Evolutionary conservation across 2,113 vertebrate genomes (phyloP).

Genomic region (Forbesichthys papilliferus): DNA sequence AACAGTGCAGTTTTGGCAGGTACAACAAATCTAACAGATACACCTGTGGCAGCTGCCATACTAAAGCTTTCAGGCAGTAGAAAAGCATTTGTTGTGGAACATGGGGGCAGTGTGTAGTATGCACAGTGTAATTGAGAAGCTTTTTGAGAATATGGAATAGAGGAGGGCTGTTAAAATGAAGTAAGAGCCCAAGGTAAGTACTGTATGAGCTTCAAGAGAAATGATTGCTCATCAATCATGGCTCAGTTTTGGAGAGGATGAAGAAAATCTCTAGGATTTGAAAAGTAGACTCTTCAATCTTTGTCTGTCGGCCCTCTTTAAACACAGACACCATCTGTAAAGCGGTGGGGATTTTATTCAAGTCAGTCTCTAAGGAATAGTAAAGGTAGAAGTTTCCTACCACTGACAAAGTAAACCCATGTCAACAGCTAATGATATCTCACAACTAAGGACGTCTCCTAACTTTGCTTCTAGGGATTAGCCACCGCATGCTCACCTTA

Average conservation of each 20-base stretch:
- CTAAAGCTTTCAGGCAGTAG: background rate
- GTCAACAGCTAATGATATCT: slow-evolving; percentile 5
- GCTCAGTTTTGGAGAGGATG: slow-evolving; percentile 8
- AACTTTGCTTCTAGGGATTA: background rate
- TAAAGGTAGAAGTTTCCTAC: slow-evolving; percentile 24
- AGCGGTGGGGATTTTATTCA: slow-evolving; percentile 16
- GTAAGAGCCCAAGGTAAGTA: slow-evolving; percentile 8
- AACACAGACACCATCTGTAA: background rate
- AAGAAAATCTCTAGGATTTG: slow-evolving; percentile 23
- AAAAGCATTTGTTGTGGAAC: slow-evolving; percentile 17
- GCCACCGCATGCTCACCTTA: no score
- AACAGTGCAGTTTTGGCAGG: background rate
- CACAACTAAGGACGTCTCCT: background rate
- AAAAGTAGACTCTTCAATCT: slow-evolving; percentile 6
- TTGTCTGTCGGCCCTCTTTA: slow-evolving; percentile 23
- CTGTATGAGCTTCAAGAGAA: slow-evolving; percentile 29
- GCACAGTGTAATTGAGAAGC: slow-evolving; percentile 4
- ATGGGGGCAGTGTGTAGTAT: background rate
- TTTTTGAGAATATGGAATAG: background rate
- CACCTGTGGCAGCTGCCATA: background rate
- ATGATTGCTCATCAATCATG: slow-evolving; percentile 41
- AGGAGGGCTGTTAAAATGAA: background rate
- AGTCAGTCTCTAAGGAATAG: slow-evolving; percentile 3
- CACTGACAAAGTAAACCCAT: slow-evolving; percentile 26
- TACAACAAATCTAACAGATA: background rate